Evolutionary conservation across 2,113 vertebrate genomes (phyloP).

Genomic region (Aspiorhynchus laticeps): DNA sequence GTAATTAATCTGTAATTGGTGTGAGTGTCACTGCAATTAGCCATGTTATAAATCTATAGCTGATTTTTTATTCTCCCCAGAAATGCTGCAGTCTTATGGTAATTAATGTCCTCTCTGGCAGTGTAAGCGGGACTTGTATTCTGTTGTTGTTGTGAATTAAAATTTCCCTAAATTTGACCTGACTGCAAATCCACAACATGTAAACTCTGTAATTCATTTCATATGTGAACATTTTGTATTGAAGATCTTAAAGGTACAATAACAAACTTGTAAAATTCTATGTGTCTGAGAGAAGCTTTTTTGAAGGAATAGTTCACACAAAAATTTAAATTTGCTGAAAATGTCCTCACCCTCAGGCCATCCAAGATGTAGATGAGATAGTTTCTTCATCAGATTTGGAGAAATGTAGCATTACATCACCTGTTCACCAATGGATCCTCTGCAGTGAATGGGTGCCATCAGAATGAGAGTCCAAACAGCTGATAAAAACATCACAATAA

Average conservation of each 20-base stretch:
- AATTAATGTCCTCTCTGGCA: constrained; percentile 15
- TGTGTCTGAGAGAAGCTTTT: too few species aligned
- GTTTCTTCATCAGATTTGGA: too few species aligned
- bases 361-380: too few species aligned
- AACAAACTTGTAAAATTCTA: not conserved
- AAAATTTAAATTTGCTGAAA: too few species aligned
- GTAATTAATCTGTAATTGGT: constrained; percentile 15
- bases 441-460: too few species aligned
- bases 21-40: constrained; percentile 13
- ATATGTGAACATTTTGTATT: not conserved
- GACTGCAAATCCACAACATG: not conserved
- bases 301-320: too few species aligned
- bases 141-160: not conserved
- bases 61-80: not conserved
- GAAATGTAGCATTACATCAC: too few species aligned
- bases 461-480: too few species aligned
- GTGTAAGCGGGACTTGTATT: not conserved
- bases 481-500: too few species aligned
- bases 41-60: constrained; percentile 20
- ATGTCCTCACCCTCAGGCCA: too few species aligned
- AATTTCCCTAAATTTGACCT: not conserved
- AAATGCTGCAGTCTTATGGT: not conserved
- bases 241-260: not conserved
- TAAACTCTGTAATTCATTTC: not conserved
- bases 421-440: too few species aligned